Evolutionary conservation across 2,113 vertebrate species (phyloP), one percentile per base, ranked within the genome.

Genomic region (Chaetorhynchus papuensis): DNA sequence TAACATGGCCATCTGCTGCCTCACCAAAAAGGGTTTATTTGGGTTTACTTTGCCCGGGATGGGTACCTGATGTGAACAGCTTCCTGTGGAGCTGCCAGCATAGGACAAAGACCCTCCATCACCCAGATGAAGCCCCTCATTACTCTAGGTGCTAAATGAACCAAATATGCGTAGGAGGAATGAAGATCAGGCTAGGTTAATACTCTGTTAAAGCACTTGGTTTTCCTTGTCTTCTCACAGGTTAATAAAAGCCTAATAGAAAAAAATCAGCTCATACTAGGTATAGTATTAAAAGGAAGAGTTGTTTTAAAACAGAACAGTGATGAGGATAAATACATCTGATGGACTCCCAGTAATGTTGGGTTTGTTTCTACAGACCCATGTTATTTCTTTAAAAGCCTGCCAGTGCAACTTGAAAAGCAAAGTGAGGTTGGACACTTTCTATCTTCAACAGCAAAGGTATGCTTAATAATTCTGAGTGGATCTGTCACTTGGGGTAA

Each of bases 391-490:
- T 71, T 68, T 60, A 57, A 83, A 87, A 83, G 44, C 31, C 33
- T 90, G n/a, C 11, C 61, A 52, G 64, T 78, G 39, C 66, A 72
- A 68, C 60, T 69, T 84, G 41, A 44, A 74, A 75, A 87, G 71
- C 21, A 42, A 33, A 23, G 63, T 61, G 33, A 78, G 53, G 28
- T 41, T 71, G 68, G 49, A 45, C 5, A 7, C 26, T 87, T 66
- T 69, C 27, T 64, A 7, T 68, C 60, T 91, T 70, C 64, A 63
- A 2, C 49, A 57, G 41, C 47, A 83, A 63, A 79, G 20, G 11
- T 37, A 35, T 8, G 24, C 91, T 91, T 94, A 96, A 92, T 82
- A 93, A 96, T 94, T 91, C 59, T 93, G 97, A 87, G 96, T 95
- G 87, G 97, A 96, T 96, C 76, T 86, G 94, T 96, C 92, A 56